phyloP scores from a whole-genome alignment of 2,888 invertebrate species.

The Noctua janthe region DNA sequence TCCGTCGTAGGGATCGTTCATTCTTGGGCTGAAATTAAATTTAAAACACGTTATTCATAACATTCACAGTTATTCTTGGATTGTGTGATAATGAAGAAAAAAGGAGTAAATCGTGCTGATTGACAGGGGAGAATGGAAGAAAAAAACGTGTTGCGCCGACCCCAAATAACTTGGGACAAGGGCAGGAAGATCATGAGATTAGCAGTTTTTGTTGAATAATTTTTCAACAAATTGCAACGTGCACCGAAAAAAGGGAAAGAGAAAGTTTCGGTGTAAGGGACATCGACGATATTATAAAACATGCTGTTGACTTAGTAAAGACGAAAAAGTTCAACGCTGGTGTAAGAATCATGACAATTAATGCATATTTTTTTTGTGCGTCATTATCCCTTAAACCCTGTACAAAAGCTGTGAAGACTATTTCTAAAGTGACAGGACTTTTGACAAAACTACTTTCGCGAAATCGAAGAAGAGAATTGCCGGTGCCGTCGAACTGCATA shows the following conservation, averaged over 20 bases:
- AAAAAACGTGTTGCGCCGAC: too few species aligned
- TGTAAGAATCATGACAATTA: background rate
- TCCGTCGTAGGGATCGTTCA: constrained; percentile 67
- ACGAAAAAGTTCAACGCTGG: background rate
- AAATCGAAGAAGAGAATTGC: background rate
- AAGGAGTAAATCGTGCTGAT: too few species aligned
- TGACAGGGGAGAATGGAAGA: too few species aligned
- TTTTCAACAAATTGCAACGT: too few species aligned
- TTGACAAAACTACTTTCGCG: background rate
- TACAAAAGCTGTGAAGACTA: background rate
- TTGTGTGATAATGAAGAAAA: too few species aligned
- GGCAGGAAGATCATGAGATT: too few species aligned
- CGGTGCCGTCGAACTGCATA: background rate
- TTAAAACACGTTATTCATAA: constrained; percentile 7
- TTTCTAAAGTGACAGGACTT: background rate
- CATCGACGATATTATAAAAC: background rate
- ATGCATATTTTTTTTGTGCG: background rate
- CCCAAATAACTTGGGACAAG: too few species aligned
- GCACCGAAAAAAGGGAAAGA: too few species aligned
- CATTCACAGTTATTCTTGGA: background rate
- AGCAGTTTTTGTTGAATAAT: too few species aligned
- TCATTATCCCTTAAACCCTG: background rate
- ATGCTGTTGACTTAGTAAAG: background rate
- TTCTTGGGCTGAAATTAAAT: constrained; percentile 62
- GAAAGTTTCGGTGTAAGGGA: background rate